Evolutionary conservation across 2,888 invertebrate genomes (phyloP), one percentile per base, ranked within the genome.

Genomic region (Hermaeophaga mercurialis): DNA sequence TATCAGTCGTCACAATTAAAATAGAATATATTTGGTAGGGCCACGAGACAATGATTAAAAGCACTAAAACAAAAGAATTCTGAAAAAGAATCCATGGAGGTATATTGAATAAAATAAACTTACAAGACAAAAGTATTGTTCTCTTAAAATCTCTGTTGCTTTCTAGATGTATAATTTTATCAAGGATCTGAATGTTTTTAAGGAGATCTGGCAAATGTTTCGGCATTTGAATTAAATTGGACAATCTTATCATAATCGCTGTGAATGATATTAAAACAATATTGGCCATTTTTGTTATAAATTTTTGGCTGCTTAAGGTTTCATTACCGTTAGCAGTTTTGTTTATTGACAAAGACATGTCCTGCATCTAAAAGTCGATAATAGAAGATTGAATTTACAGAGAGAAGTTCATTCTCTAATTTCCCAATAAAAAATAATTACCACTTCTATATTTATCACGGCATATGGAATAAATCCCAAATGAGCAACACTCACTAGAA

Each of bases 11-110:
- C 1, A 62, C 53, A 39, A 61, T 46, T 12, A 62, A 28, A 18
- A 62, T 59, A 7, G 64, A 62, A 18, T 55, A 59, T n/a, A 64
- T 49, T 44, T 64, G 64, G 24, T 62, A 64, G 1, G 64, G 64
- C 62, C 62, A 62, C 7, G 64, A 62, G 19, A 58, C 26, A 12
- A 57, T 2, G 2, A 62, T 22, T 26, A 62, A 48, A 4, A 59
- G 6, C 7, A 55, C 62, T 62, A 22, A 28, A 53, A 57, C 1
- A 50, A 12, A 26, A 12, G 11, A 26, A 24, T 11, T 31, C 8
- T 41, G 19, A 28, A 38, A 9, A 24, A 36, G 14, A 33, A 8
- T 19, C 18, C 12, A 3, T n/a, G n/a, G n/a, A n/a, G n/a, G 8
- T 22, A 11, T 18, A 11, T 8, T 11, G 24, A 43, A 26, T 24